These are phyloP conservation scores for Arnoldichthys spilopterus DNA, from an alignment of 2,797 vertebrate species.

Conservation along the genomic window DNA sequence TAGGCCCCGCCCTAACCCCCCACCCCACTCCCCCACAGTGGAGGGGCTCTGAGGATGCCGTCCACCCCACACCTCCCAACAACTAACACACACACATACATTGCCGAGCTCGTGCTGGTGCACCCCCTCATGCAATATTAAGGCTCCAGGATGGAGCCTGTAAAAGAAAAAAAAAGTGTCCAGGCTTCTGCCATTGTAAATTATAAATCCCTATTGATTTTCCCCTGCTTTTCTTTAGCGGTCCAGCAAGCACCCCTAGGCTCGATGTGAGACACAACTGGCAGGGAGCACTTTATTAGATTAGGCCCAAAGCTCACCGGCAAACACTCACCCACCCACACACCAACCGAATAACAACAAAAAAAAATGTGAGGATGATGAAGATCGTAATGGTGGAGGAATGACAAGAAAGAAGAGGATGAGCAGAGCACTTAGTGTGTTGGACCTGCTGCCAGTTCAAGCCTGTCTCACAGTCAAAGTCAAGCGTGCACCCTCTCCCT, in stretches of 20 bases:
- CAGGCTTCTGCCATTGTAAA: constrained; percentile 96
- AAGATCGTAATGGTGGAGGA: background rate
- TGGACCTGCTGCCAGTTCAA: background rate
- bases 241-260: constrained; percentile 79
- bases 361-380: background rate
- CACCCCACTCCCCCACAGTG: background rate
- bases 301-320: constrained; percentile 81
- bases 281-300: constrained; percentile 93
- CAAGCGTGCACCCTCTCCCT: constrained; percentile 18
- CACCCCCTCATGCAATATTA: constrained; percentile 97
- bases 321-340: constrained; percentile 14
- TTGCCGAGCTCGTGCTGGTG: constrained; percentile 66
- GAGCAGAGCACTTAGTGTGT: background rate
- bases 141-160: constrained; percentile 95
- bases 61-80: background rate
- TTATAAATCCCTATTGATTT: constrained; percentile 99
- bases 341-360: background rate
- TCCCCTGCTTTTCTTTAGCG: constrained; percentile 74
- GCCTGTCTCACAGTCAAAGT: background rate
- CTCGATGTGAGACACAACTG: constrained; percentile 89
- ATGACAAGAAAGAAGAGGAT: background rate
- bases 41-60: background rate
- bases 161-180: constrained; percentile 86
- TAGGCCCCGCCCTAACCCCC: background rate
- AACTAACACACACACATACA: constrained; percentile 26